phyloP scores from a whole-genome alignment of 2,113 vertebrate species.

The Phalacrocorax brasilianus region DNA sequence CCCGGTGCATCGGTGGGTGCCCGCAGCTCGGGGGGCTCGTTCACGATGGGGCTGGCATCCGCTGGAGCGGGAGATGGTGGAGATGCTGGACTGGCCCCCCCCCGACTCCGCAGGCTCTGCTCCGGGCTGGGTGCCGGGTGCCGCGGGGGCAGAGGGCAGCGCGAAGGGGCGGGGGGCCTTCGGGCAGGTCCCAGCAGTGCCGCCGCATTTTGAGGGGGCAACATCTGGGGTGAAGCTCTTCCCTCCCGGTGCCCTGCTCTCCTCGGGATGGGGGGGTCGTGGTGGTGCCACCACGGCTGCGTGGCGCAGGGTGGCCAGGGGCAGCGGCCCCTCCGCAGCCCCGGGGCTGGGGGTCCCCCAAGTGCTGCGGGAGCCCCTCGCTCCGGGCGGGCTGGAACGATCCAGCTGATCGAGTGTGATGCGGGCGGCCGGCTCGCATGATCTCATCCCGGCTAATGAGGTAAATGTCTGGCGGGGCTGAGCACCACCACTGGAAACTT shows the following conservation, averaged over 20 bases:
- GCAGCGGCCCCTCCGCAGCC: background rate
- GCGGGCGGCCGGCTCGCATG: background rate
- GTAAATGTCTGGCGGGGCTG: background rate
- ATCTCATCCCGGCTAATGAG: background rate
- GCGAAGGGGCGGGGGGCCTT: background rate
- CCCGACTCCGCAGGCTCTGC: background rate
- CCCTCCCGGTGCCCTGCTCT: background rate
- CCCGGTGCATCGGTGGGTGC: background rate
- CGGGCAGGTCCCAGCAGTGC: background rate
- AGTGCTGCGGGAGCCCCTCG: background rate
- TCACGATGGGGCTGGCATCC: background rate
- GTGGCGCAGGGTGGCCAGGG: no score
- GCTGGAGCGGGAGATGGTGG: background rate
- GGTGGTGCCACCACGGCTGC: background rate
- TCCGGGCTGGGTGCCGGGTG: background rate
- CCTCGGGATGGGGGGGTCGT: background rate
- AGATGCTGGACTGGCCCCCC: background rate
- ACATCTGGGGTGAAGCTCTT: no score
- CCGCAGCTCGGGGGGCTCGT: background rate
- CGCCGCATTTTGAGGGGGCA: no score
- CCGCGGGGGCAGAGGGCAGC: background rate
- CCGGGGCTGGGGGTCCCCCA: background rate
- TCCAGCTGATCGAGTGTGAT: background rate
- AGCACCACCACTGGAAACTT: background rate
- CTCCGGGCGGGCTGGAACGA: background rate